These are phyloP conservation scores for Cactoblastis cactorum DNA, from an alignment of 2,888 invertebrate species.

Conservation along the genomic window DNA sequence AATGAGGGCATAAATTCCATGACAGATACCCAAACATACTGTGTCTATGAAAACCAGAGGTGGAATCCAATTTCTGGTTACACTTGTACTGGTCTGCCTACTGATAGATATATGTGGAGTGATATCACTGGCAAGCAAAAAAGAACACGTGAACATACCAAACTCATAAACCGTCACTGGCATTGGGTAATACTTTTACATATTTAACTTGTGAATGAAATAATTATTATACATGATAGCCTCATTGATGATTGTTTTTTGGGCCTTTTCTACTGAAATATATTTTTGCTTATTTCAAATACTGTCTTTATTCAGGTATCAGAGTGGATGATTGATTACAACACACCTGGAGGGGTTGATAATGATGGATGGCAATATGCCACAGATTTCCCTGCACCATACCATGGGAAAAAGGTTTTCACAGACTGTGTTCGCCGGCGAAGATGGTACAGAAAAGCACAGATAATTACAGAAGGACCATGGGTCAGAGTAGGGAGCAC, in stretches of 20 bases:
- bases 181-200: conserved; percentile 83
- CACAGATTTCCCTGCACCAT: conserved; percentile 92
- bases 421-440: conserved; percentile 93
- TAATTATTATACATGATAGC: too few species aligned
- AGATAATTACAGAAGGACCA: conserved; percentile 90
- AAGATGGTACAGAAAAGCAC: conserved; percentile 91
- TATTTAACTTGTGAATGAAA: too few species aligned
- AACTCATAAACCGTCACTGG: conserved; percentile 91
- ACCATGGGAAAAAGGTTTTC: conserved; percentile 90
- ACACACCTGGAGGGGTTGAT: conserved; percentile 93
- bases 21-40: conserved; percentile 91
- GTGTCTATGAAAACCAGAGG: conserved; percentile 95
- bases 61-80: conserved; percentile 96
- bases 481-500: conserved; percentile 94
- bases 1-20: conserved; percentile 82
- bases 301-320: conserved; percentile 75
- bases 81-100: conserved; percentile 90
- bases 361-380: conserved; percentile 97
- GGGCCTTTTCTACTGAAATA: not conserved
- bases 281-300: not conserved
- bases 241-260: not conserved
- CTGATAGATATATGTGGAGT: conserved; percentile 95
- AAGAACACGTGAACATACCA: conserved; percentile 91
- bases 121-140: conserved; percentile 91
- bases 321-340: conserved; percentile 96